Percentiles rank a stretch among this genome's conserved stretches.
These are phyloP conservation scores for Tortrix viridana DNA, from an alignment of 2,888 invertebrate species.

Conservation along the genomic window DNA sequence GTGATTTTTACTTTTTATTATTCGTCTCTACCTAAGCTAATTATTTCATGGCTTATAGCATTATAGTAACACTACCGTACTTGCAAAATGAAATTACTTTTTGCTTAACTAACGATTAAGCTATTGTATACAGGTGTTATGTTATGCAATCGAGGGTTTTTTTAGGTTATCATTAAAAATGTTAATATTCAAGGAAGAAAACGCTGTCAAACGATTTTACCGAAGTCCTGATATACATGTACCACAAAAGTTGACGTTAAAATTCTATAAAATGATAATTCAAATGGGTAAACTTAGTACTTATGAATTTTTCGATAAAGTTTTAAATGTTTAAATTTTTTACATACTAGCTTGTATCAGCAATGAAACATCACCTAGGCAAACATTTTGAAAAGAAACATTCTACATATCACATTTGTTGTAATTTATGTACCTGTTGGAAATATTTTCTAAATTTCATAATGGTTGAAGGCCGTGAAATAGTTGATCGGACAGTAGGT, in stretches of 20 bases:
- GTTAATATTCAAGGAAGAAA: background rate
- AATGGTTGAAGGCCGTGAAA: too few species aligned
- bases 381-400: constrained; percentile 35
- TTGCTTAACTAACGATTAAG: too few species aligned
- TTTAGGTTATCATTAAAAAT: background rate
- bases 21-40: constrained; percentile 3
- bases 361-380: constrained; percentile 13
- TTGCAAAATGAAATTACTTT: too few species aligned
- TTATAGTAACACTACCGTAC: background rate
- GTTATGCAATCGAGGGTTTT: background rate
- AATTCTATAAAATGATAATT: constrained; percentile 4
- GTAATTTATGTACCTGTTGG: constrained; percentile 47
- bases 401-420: constrained; percentile 49
- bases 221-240: background rate
- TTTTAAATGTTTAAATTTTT: constrained; percentile 31
- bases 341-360: constrained; percentile 24
- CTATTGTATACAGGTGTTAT: too few species aligned
- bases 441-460: constrained; percentile 11
- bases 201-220: background rate
- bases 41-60: background rate
- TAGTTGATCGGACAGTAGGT: too few species aligned
- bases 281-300: constrained; percentile 22
- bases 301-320: constrained; percentile 36
- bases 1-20: constrained; percentile 1
- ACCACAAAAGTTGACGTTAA: background rate